Percentiles rank a stretch among this genome's conserved stretches.
Conservation (phyloP, 2,797 vertebrate species). For the Mallotus villosus region DNA sequence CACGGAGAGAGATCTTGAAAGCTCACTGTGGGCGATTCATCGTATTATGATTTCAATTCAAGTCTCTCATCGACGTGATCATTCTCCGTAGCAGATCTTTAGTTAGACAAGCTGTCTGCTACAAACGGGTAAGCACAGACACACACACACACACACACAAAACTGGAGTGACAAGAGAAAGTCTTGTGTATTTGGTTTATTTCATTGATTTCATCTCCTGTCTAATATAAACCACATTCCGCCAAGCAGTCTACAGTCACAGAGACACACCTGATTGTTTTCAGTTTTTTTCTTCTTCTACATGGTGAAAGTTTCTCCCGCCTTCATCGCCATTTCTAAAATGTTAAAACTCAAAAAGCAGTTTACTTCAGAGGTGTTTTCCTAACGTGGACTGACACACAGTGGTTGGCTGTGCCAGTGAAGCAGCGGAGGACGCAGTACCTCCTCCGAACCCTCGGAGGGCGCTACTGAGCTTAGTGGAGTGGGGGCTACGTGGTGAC, state of each 20-base stretch:
- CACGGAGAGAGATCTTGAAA: too few relatives aligned
- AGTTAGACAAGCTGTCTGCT: background rate
- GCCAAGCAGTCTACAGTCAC: constrained; percentile 69
- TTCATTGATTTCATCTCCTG: constrained; percentile 62
- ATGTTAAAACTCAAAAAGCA: constrained; percentile 70
- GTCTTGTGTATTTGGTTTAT: constrained; percentile 78
- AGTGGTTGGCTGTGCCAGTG: constrained; percentile 7
- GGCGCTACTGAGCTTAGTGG: constrained; percentile 34
- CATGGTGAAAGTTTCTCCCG: constrained; percentile 53
- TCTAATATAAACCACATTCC: constrained; percentile 68
- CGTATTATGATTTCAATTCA: too few relatives aligned
- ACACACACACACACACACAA: background rate
- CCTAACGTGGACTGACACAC: constrained; percentile 15
- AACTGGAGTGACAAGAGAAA: constrained; percentile 8
- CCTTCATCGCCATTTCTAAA: constrained; percentile 61
- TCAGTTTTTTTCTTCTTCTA: constrained; percentile 46
- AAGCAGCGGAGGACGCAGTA: constrained; percentile 28
- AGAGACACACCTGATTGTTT: constrained; percentile 75
- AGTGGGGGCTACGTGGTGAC: constrained; percentile 26
- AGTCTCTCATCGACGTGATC: too few relatives aligned
- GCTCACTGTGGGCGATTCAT: too few relatives aligned
- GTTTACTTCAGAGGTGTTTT: constrained; percentile 53
- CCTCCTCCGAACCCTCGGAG: constrained; percentile 30
- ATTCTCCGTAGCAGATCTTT: too few relatives aligned
- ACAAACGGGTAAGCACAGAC: background rate